These are phyloP conservation scores for Notechis scutatus DNA, from an alignment of 2,113 vertebrate species.

Conservation along the genomic window DNA sequence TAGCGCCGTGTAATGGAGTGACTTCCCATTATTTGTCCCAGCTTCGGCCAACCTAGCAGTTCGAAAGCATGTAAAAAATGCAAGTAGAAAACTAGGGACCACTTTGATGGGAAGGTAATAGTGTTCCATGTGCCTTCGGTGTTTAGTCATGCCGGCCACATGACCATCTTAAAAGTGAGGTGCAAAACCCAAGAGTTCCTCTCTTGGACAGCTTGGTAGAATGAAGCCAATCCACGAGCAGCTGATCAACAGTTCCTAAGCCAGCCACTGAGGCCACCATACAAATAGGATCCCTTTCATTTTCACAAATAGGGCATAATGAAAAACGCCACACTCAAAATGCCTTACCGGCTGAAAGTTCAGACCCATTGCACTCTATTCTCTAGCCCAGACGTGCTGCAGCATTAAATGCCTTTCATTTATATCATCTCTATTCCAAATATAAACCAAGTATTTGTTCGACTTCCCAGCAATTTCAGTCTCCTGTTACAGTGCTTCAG, in stretches of 20 bases:
- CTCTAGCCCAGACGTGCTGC: background rate
- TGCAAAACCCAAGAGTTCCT: no score
- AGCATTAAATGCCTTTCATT: slow-evolving; percentile 19
- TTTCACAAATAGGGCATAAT: background rate
- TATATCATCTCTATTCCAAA: slow-evolving; percentile 1
- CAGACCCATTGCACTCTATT: rapidly evolving
- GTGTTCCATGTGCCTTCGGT: no score
- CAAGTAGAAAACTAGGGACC: no score
- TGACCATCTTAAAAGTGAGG: no score
- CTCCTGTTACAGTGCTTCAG: background rate
- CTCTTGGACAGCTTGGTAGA: background rate
- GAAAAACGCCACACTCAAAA: background rate
- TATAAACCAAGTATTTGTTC: background rate
- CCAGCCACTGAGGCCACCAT: background rate
- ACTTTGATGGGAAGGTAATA: no score
- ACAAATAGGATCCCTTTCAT: background rate
- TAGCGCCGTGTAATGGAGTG: no score
- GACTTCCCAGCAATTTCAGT: slow-evolving; percentile 18
- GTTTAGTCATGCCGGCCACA: no score
- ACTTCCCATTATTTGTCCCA: no score
- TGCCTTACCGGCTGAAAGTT: background rate
- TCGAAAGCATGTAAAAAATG: no score
- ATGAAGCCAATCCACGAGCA: background rate
- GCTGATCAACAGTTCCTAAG: background rate
- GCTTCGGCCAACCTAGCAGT: no score